Evolutionary conservation across 2,113 vertebrate genomes (phyloP).

Genomic region (Gobiocypris rarus): DNA sequence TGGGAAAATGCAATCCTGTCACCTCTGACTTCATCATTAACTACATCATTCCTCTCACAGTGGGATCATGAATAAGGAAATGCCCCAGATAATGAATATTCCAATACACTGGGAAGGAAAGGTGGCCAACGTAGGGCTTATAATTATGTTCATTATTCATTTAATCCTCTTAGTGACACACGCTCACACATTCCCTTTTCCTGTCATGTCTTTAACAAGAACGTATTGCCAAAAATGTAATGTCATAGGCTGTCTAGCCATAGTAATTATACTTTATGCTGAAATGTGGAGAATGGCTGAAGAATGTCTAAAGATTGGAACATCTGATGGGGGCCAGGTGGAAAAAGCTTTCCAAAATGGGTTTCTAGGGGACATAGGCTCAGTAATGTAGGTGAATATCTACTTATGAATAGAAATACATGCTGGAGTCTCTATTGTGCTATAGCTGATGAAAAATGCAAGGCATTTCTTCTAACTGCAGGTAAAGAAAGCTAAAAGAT

Average conservation of each 20-base stretch:
- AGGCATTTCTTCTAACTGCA: conserved; percentile 1
- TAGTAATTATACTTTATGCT: conserved; percentile 31
- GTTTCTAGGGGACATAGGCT: conserved; percentile 30
- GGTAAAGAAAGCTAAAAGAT: background rate
- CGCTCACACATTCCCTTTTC: conserved; percentile 6
- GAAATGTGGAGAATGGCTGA: conserved; percentile 44
- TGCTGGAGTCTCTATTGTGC: background rate
- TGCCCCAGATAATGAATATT: conserved; percentile 48
- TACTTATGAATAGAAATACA: conserved; percentile 43
- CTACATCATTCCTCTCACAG: conserved; percentile 22
- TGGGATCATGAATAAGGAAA: conserved; percentile 52
- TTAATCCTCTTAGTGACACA: conserved; percentile 53
- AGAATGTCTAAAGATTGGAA: conserved; percentile 34
- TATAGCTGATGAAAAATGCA: conserved; percentile 12
- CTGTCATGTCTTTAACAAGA: conserved; percentile 39
- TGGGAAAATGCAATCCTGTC: conserved; percentile 33
- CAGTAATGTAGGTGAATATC: conserved; percentile 43
- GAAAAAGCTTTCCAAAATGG: conserved; percentile 31
- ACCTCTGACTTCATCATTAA: conserved; percentile 46
- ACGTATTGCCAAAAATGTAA: conserved; percentile 22
- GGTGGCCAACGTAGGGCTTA: conserved; percentile 39
- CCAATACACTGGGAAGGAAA: conserved; percentile 38
- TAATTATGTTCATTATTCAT: conserved; percentile 56
- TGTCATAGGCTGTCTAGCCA: conserved; percentile 42
- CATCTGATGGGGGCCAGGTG: conserved; percentile 47